Conservation (phyloP, 1,140 invertebrate species). For the Bombus picipes region DNA sequence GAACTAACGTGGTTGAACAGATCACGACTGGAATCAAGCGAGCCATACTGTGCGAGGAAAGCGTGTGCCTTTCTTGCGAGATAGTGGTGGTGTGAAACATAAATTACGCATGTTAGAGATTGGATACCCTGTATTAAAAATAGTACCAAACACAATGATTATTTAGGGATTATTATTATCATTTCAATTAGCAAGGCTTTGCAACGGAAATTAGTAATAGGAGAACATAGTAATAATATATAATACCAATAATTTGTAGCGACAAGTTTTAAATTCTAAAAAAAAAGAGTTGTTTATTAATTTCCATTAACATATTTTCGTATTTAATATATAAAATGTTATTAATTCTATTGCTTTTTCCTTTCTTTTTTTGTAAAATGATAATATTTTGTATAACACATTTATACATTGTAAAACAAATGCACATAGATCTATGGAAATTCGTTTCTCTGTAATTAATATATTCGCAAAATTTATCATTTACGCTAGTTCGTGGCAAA, state of each 20-base stretch:
- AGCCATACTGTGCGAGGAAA: constrained; percentile 65
- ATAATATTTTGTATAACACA: neutral
- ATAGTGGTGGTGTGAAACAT: constrained; percentile 40
- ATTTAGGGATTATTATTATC: neutral
- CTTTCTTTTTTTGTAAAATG: neutral
- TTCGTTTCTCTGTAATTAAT: neutral
- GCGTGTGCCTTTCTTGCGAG: constrained; percentile 45
- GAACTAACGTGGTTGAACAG: constrained; percentile 50
- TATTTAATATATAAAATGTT: no score
- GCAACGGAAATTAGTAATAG: neutral
- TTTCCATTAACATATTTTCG: no score
- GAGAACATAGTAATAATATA: neutral
- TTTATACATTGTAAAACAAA: neutral
- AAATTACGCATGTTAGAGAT: neutral
- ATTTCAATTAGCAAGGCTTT: neutral
- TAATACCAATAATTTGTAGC: neutral
- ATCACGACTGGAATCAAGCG: constrained; percentile 52
- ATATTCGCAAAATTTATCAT: neutral
- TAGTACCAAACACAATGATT: neutral
- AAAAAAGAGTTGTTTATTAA: neutral
- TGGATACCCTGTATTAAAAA: neutral
- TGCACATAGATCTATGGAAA: neutral
- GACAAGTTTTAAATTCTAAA: neutral
- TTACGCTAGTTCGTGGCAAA: neutral
- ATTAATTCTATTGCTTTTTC: neutral